Percentiles rank a stretch among this genome's conserved stretches.
Evolutionary conservation across 2,797 vertebrate species (phyloP).

Genomic region (Myotis findleyi): DNA sequence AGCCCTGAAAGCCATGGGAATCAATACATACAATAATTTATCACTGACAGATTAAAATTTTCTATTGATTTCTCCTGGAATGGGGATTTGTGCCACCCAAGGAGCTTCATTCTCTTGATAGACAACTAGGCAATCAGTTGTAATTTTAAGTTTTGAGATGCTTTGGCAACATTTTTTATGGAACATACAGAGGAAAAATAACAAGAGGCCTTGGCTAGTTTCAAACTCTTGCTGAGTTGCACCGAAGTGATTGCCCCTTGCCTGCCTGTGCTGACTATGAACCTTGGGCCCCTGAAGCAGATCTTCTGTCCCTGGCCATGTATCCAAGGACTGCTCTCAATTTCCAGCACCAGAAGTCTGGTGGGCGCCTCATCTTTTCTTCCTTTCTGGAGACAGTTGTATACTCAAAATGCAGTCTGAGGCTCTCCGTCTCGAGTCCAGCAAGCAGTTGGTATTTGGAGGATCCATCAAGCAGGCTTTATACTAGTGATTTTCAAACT

Average conservation of each 20-base stretch:
- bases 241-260: background rate
- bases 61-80: constrained; percentile 45
- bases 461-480: background rate
- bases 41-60: constrained; percentile 71
- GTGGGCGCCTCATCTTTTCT: background rate
- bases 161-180: constrained; percentile 58
- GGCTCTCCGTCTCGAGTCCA: background rate
- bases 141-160: constrained; percentile 68
- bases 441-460: background rate
- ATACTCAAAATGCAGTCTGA: background rate
- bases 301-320: background rate
- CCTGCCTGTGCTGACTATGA: background rate
- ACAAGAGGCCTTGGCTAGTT: constrained; percentile 25
- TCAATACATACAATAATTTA: constrained; percentile 65
- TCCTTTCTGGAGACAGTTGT: constrained; percentile 42
- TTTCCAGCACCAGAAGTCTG: background rate
- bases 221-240: constrained; percentile 50
- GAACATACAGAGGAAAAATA: constrained; percentile 60
- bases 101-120: constrained; percentile 63
- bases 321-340: background rate
- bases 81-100: constrained; percentile 2
- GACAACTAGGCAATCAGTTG: constrained; percentile 18
- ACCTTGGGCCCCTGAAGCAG: background rate
- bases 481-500: background rate
- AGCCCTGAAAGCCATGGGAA: constrained; percentile 67